These are phyloP conservation scores for Pentalonia nigronervosa DNA, from an alignment of 1,140 invertebrate species.

Conservation along the genomic window DNA sequence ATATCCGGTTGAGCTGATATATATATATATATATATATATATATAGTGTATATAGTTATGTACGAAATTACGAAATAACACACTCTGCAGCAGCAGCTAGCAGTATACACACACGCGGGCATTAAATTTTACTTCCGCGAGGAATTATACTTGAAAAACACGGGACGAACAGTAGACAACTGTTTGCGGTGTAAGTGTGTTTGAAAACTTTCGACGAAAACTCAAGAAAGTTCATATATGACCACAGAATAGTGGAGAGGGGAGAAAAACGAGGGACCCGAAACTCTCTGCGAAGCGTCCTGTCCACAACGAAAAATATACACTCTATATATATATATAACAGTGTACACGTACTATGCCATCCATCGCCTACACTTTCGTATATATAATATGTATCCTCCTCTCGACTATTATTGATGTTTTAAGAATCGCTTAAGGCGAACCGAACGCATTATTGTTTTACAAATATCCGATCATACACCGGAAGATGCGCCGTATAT, in stretches of 20 bases:
- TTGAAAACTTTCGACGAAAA: constrained; percentile 27
- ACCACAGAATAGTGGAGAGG: neutral
- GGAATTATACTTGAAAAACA: constrained; percentile 18
- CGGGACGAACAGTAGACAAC: constrained; percentile 44
- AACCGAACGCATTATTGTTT: constrained; percentile 51
- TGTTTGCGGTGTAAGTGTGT: constrained; percentile 44
- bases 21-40: constrained; percentile 6
- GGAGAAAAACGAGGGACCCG: neutral
- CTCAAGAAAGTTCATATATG: constrained; percentile 35
- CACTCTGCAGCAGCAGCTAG: neutral
- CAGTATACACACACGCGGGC: neutral
- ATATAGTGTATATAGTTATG: neutral
- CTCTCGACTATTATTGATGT: constrained; percentile 41
- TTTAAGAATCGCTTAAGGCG: constrained; percentile 46
- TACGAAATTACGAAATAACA: constrained; percentile 27
- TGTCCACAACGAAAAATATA: constrained; percentile 7
- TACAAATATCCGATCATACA: constrained; percentile 54
- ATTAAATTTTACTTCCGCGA: constrained; percentile 33
- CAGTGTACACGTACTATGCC: neutral
- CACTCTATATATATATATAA: neutral
- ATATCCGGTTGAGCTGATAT: neutral
- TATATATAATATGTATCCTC: neutral
- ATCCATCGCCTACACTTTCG: neutral
- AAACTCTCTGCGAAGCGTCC: neutral
- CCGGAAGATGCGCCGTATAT: neutral